Conservation (phyloP, 2,888 invertebrate species). For the Baccha elongata region DNA sequence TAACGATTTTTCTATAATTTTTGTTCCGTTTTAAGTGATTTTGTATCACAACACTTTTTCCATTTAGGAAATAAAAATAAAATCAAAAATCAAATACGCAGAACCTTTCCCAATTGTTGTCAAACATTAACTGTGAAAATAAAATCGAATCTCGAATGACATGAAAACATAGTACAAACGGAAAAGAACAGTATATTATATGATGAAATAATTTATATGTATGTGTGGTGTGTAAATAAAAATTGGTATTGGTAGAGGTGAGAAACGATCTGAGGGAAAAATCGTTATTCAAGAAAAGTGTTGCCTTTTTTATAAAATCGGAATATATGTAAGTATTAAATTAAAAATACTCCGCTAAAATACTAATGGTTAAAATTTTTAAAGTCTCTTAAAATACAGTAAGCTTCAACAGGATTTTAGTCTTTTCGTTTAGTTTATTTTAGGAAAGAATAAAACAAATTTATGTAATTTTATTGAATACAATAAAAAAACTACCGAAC, state of each 20-base stretch:
- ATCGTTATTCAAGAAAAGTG: conserved; percentile 3
- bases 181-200: conserved; percentile 14
- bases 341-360: too few relatives aligned
- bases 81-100: conserved; percentile 67
- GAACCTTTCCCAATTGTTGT: conserved; percentile 69
- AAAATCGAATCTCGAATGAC: conserved; percentile 28
- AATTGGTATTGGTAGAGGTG: background rate
- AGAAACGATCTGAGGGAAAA: background rate
- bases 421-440: too few relatives aligned
- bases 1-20: conserved; percentile 21
- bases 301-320: background rate
- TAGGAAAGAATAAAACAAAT: too few relatives aligned
- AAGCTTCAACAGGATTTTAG: too few relatives aligned
- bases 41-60: conserved; percentile 61
- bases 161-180: conserved; percentile 34
- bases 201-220: background rate
- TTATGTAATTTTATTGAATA: too few relatives aligned
- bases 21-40: conserved; percentile 31
- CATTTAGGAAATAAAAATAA: conserved; percentile 63
- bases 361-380: too few relatives aligned
- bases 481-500: too few relatives aligned
- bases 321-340: background rate
- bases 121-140: conserved; percentile 65
- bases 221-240: background rate
- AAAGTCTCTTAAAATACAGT: too few relatives aligned